These are phyloP conservation scores for Chaetophractus vellerosus DNA, from an alignment of 2,797 vertebrate genomes.

Conservation along the genomic window DNA sequence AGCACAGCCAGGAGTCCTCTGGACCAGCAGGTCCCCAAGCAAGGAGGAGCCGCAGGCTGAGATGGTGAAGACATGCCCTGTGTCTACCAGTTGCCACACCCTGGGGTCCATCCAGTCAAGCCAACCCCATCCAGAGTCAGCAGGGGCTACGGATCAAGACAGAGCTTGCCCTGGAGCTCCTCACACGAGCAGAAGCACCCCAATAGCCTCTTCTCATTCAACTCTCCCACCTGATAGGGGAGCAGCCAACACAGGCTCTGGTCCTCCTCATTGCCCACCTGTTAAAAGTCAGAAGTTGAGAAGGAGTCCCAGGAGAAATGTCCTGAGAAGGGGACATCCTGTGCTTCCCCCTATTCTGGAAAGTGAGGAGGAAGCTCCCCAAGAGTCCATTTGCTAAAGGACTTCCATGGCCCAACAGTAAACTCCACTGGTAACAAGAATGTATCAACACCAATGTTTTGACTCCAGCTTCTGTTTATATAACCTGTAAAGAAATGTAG, in stretches of 20 bases:
- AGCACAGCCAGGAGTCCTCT: neutral
- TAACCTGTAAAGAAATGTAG: neutral
- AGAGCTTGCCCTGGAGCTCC: neutral
- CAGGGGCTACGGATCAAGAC: neutral
- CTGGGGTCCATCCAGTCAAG: neutral
- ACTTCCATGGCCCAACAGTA: neutral
- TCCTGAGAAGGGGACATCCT: neutral
- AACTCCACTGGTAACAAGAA: neutral
- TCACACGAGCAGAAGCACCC: neutral
- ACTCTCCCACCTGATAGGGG: accelerated
- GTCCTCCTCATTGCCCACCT: neutral
- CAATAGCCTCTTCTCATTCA: neutral
- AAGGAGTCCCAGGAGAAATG: neutral
- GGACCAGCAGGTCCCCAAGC: neutral
- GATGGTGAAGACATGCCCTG: neutral
- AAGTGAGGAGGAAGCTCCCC: neutral
- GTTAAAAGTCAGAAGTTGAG: neutral
- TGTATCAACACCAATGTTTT: neutral
- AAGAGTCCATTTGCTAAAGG: neutral
- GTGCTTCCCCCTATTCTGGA: neutral
- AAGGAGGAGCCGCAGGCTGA: neutral
- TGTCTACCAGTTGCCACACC: neutral
- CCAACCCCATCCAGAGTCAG: neutral
- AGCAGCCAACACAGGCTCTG: neutral
- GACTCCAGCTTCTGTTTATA: neutral